Evolutionary conservation across 92 coral and sea anemone species (phyloP).

Genomic region (Epizoanthus ramosus): DNA sequence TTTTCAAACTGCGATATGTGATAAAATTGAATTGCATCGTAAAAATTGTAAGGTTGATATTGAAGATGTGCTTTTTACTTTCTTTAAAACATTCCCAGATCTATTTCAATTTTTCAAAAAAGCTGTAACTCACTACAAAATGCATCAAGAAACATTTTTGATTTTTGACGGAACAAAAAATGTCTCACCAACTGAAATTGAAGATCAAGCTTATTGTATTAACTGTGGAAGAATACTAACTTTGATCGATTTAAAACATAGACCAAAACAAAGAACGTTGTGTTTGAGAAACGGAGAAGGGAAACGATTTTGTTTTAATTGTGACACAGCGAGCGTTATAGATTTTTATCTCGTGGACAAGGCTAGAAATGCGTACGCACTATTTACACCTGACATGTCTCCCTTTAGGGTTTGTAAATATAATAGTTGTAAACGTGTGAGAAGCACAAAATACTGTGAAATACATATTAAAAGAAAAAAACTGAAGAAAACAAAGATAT

Average conservation of each 20-base stretch:
- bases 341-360: not conserved
- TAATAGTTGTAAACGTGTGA: not conserved
- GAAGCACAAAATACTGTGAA: slow-evolving; percentile 1
- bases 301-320: slow-evolving; percentile 2
- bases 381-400: not conserved
- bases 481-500: too few species aligned
- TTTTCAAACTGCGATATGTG: not conserved
- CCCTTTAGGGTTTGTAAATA: not conserved
- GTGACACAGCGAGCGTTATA: not conserved
- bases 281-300: not conserved
- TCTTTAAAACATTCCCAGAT: not conserved
- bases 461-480: slow-evolving; percentile 2
- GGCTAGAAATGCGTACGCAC: not conserved
- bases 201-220: not conserved
- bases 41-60: not conserved
- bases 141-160: not conserved
- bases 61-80: not conserved
- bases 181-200: not conserved
- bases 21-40: not conserved
- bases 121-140: not conserved
- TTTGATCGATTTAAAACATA: not conserved
- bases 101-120: not conserved
- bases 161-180: not conserved
- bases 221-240: not conserved
- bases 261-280: not conserved